phyloP scores from a whole-genome alignment of 2,113 vertebrate genomes.

The Pygoscelis adeliae region DNA sequence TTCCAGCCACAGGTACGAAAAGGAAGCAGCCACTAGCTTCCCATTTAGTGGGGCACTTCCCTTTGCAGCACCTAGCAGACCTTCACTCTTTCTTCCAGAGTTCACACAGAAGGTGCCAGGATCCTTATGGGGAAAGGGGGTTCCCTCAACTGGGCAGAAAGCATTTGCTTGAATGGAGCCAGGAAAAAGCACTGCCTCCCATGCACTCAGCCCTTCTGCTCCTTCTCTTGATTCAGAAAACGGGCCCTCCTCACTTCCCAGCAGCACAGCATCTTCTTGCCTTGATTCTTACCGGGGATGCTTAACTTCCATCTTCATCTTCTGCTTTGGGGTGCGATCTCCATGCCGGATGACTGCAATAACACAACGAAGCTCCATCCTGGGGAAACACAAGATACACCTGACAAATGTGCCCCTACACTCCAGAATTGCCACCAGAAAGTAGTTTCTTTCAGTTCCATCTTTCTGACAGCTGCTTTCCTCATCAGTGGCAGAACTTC shows the following conservation, averaged over 20 bases:
- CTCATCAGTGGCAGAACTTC: background rate
- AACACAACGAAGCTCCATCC: constrained; percentile 98
- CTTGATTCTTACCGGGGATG: constrained; percentile 84
- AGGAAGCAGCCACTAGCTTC: background rate
- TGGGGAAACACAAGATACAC: constrained; percentile 31
- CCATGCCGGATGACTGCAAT: constrained; percentile 96
- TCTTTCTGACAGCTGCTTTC: background rate
- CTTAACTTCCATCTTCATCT: constrained; percentile 99
- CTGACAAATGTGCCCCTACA: background rate
- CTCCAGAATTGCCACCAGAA: background rate
- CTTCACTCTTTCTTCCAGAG: background rate
- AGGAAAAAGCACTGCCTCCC: background rate
- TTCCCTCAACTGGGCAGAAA: background rate
- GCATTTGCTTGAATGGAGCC: background rate
- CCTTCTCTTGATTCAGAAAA: background rate
- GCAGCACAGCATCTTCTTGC: background rate
- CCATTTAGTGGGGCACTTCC: background rate
- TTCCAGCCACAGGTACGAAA: background rate
- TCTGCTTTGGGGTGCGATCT: constrained; percentile 96
- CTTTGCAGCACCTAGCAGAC: background rate
- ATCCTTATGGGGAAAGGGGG: background rate
- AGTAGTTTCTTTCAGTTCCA: background rate
- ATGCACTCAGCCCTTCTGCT: background rate
- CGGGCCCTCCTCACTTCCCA: background rate
- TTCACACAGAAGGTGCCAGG: background rate